Evolutionary conservation across 1,140 invertebrate genomes (phyloP).

Genomic region (Tetragonula clypearis): DNA sequence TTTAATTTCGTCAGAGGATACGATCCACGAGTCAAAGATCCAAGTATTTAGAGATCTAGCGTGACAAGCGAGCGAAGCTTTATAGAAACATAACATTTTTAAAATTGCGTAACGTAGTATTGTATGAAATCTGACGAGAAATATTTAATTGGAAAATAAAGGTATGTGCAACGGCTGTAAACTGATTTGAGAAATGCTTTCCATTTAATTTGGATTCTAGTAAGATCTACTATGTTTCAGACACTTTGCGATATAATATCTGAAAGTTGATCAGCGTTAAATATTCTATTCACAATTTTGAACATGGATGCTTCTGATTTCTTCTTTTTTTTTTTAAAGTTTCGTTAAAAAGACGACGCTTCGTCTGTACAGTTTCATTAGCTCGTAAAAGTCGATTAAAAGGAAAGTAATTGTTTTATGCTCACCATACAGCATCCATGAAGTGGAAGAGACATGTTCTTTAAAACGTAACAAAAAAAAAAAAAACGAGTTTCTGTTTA

Average conservation of each 20-base stretch:
- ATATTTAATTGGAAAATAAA: background rate
- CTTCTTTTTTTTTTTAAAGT: too few relatives aligned
- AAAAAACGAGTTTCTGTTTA: constrained; percentile 34
- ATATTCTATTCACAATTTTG: background rate
- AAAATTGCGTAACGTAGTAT: too few relatives aligned
- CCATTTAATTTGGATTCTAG: background rate
- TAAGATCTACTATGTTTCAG: background rate
- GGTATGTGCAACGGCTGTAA: background rate
- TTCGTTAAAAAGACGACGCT: background rate
- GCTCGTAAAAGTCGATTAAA: constrained; percentile 10
- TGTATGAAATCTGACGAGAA: too few relatives aligned
- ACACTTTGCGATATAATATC: background rate
- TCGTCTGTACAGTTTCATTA: background rate
- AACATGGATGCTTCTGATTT: constrained; percentile 22
- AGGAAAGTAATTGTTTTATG: constrained; percentile 44
- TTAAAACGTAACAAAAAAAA: constrained; percentile 50
- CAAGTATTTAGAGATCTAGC: too few relatives aligned
- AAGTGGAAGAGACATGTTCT: constrained; percentile 51
- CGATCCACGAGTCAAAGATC: too few relatives aligned
- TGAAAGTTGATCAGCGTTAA: background rate
- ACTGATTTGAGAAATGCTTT: background rate
- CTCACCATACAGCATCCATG: constrained; percentile 45
- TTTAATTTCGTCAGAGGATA: too few relatives aligned
- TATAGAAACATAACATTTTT: too few relatives aligned
- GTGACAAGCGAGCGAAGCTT: too few relatives aligned